These are phyloP conservation scores for Agriotes lineatus DNA, from an alignment of 2,888 invertebrate species.

Conservation along the genomic window DNA sequence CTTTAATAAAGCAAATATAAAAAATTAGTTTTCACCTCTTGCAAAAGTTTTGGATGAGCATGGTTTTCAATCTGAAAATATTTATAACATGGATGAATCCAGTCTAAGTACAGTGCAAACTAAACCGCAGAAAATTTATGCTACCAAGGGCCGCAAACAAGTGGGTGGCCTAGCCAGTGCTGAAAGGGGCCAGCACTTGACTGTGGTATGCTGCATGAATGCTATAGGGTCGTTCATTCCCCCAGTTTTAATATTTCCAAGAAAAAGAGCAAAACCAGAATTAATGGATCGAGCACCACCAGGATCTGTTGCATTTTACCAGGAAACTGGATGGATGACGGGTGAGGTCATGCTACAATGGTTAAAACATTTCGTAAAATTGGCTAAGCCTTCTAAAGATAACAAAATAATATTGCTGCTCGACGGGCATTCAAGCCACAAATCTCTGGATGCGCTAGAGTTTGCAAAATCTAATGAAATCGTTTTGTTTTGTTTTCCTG, in stretches of 20 bases:
- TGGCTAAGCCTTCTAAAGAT: no score
- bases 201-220: conserved; percentile 56
- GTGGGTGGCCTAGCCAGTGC: conserved; percentile 59
- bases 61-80: no score
- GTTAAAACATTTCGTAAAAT: no score
- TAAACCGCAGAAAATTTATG: conserved; percentile 56
- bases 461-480: no score
- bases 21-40: no score
- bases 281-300: conserved; percentile 58
- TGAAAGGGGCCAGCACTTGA: conserved; percentile 58
- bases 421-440: no score
- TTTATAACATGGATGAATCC: conserved; percentile 62
- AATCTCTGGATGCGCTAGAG: no score
- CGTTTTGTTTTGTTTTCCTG: no score
- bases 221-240: conserved; percentile 56
- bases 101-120: conserved; percentile 61
- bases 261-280: conserved; percentile 44
- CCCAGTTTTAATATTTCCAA: conserved; percentile 58
- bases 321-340: conserved; percentile 56
- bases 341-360: conserved; percentile 51
- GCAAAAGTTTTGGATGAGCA: no score
- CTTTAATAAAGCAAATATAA: no score
- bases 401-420: no score
- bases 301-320: conserved; percentile 56
- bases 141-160: conserved; percentile 59